Evolutionary conservation across 2,888 invertebrate genomes (phyloP), one percentile per base, ranked within the genome.

Genomic region (Dichetophora obliterata): DNA sequence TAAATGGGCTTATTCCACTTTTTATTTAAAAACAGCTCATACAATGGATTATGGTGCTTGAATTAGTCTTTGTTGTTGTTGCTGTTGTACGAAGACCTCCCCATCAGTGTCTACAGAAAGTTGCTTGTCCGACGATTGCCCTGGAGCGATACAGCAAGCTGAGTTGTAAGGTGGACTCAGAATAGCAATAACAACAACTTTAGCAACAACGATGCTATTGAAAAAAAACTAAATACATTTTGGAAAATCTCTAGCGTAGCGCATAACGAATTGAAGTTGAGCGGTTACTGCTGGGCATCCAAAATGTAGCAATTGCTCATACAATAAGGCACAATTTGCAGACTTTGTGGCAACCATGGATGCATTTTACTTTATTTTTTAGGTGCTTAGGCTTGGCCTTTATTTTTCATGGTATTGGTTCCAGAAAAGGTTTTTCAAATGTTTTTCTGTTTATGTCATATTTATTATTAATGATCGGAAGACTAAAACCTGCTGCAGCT

Each of bases 281-380:
- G 75, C 27, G 57, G 34, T 31, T 5, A 24, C 34, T 50, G 50
- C 24, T 8, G 24, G 37, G 57, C 75, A 65, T 50, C 57, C 73
- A 69, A 63, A 78, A 70, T 75, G 77, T 77, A 78, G 77, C 79
- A 80, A 79, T 74, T 79, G 78, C 76, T 76, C 76, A 71, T 70
- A 71, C 76, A 71, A 63, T n/a, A 52, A 24, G 61, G 63, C 52
- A 65, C 71, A 76, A 76, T 71, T 76, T 71, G 76, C 71, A 71
- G 71, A 63, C 76, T 65, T 73, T 63, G 73, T 63, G 73, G 50
- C 63, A 50, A 52, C 68, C 68, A 22, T 59, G 3, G 24, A 11
- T 59, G 24, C 11, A 11, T 59, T 8, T 59, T 27, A 3, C 14
- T 59, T 14, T 22, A 24, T 59, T 24, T 59, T 27, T 59, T 6